Percentiles rank a stretch among this genome's conserved stretches.
Evolutionary conservation across 1,140 invertebrate species (phyloP).

Genomic region (Calephelis virginiensis): DNA sequence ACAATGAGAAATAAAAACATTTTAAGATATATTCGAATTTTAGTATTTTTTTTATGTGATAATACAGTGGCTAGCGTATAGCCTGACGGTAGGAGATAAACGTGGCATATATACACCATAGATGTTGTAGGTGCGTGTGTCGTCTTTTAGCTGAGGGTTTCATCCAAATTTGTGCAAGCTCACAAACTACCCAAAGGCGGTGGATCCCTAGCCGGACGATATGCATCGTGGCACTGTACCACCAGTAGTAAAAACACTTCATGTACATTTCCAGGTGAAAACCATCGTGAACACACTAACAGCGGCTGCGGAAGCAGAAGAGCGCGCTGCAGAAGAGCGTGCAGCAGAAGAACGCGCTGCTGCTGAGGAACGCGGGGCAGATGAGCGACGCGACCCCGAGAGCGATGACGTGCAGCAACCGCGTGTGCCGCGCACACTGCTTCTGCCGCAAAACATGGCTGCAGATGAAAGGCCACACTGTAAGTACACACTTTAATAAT

Average conservation of each 20-base stretch:
- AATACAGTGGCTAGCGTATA: no score
- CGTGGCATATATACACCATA: no score
- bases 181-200: no score
- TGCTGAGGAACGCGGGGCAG: conserved; percentile 28
- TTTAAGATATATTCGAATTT: no score
- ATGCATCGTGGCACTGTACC: no score
- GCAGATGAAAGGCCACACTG: conserved; percentile 64
- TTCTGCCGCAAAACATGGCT: conserved; percentile 57
- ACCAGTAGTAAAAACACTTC: background rate
- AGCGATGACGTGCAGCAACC: conserved; percentile 36
- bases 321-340: conserved; percentile 26
- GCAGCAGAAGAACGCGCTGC: conserved; percentile 26
- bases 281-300: conserved; percentile 67
- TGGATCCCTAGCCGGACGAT: no score
- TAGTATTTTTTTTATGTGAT: no score
- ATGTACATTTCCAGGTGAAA: conserved; percentile 49
- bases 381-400: conserved; percentile 24
- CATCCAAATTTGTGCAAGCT: no score
- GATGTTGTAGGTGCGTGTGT: no score
- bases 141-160: no score
- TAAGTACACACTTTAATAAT: conserved; percentile 34
- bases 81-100: no score
- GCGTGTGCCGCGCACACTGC: conserved; percentile 56
- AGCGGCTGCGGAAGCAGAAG: conserved; percentile 51
- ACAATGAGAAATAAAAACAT: no score